A percentile compares a stretch with the other conserved stretches of the same genome.
Evolutionary conservation across 2,113 vertebrate species (phyloP).

Genomic region (Pycnonotus jocosus): DNA sequence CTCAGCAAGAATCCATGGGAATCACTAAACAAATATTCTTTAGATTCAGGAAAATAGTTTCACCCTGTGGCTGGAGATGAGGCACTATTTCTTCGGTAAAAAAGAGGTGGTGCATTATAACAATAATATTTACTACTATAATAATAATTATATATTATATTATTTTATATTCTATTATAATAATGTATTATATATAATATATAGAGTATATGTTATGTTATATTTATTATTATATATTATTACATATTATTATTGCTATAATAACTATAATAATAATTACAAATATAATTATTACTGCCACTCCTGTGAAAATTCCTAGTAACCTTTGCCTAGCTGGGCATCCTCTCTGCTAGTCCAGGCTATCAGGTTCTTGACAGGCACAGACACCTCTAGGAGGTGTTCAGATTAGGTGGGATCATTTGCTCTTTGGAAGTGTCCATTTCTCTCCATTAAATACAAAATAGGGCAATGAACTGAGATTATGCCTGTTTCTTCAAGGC

Average conservation of each 20-base stretch:
- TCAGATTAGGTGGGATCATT: not conserved
- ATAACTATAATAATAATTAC: no score
- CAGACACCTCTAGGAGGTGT: not conserved
- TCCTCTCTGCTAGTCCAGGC: not conserved
- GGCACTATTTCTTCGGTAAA: not conserved
- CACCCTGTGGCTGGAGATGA: not conserved
- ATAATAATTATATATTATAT: no score
- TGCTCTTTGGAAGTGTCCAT: not conserved
- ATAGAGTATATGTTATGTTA: no score
- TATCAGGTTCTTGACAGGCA: not conserved
- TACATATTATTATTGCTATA: no score
- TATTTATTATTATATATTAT: no score
- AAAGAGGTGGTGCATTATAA: not conserved
- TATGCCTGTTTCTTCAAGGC: not conserved
- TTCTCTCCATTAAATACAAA: not conserved
- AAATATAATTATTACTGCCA: not conserved
- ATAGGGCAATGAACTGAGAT: not conserved
- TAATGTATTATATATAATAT: no score
- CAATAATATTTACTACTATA: not conserved
- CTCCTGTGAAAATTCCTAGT: no score
- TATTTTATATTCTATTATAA: no score
- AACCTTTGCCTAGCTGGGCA: not conserved
- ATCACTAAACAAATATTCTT: not conserved
- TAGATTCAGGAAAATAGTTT: not conserved
- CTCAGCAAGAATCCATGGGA: not conserved